Base-by-base conservation (phyloP, 2,888 invertebrate species). In the Hypolimnas misippus region DNA sequence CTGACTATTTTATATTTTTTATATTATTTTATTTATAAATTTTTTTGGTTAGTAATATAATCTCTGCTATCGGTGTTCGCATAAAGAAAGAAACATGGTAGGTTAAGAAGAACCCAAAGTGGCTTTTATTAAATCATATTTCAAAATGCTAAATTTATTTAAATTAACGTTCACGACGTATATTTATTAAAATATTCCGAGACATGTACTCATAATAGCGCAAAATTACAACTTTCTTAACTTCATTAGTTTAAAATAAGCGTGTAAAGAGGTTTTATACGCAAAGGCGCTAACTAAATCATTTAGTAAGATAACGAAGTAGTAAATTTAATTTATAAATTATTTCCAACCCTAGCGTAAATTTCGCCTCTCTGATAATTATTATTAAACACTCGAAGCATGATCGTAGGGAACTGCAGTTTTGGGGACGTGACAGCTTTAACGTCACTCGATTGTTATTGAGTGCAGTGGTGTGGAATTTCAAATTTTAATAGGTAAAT, bases 391-490 rank as follows among this genome's bases (percentile, higher is more conserved):
- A 25, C 49, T 49, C 19, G 49, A 49, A 49, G 25, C 49, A 21
- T 4, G 29, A 14, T 49, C 49, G 25, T 49, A 1, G 25, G 14
- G 2, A 21, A 29, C 25, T 49, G 29, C 49, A 49, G 29, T 29
- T 49, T 38, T 25, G 25, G 49, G 29, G n/a, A n/a, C 46, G 46
- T 25, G 25, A 49, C 14, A 14, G 49, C 29, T 29, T 25, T 14
- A 14, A 7, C 49, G 49, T 46, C 21, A 46, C 17, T 49, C 14
- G 25, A 49, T 25, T 49, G 49, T 49, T 49, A 49, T 49, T 49
- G 49, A 49, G 49, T 49, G 49, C 49, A 49, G 29, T 49, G 25
- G 29, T 49, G 29, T 14, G 49, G 29, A 29, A 25, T 14, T 14
- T 3, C 49, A 49, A 49, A 49, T 49, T 25, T 49, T 49, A 49